A percentile compares a stretch with the other conserved stretches of the same genome.
Evolutionary conservation across 2,113 vertebrate species (phyloP).

Genomic region (Oophaga pumilio): DNA sequence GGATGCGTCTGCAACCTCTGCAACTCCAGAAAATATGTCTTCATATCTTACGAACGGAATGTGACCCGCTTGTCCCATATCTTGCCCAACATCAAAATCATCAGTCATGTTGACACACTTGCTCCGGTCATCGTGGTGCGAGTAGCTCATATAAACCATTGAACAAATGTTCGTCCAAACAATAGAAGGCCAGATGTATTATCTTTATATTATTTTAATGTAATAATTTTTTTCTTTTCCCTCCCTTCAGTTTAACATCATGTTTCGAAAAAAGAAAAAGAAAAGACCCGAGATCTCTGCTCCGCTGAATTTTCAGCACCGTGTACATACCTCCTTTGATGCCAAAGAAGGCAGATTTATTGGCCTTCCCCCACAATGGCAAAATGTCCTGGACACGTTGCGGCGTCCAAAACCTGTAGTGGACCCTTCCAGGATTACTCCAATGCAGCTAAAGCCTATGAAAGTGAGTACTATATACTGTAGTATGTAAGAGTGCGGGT

Average conservation of each 20-base stretch:
- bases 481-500: not conserved
- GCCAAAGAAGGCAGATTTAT: constrained; percentile 90
- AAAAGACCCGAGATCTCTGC: constrained; percentile 96
- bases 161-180: no score
- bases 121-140: no score
- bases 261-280: constrained; percentile 99
- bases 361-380: constrained; percentile 95
- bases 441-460: constrained; percentile 93
- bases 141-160: no score
- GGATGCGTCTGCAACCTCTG: not conserved
- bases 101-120: no score
- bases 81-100: no score
- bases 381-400: constrained; percentile 92
- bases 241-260: constrained; percentile 68
- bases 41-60: no score
- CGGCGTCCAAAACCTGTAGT: constrained; percentile 93
- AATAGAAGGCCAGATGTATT: no score
- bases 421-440: constrained; percentile 93
- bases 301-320: constrained; percentile 96
- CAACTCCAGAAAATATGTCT: not conserved
- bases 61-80: no score
- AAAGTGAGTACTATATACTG: constrained; percentile 77
- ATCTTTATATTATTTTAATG: not conserved
- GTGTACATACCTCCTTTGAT: constrained; percentile 97
- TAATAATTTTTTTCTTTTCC: not conserved